A percentile compares a stretch with the other conserved stretches of the same genome.
phyloP scores from a whole-genome alignment of 2,113 vertebrate species.

The Paramormyrops kingsleyae region DNA sequence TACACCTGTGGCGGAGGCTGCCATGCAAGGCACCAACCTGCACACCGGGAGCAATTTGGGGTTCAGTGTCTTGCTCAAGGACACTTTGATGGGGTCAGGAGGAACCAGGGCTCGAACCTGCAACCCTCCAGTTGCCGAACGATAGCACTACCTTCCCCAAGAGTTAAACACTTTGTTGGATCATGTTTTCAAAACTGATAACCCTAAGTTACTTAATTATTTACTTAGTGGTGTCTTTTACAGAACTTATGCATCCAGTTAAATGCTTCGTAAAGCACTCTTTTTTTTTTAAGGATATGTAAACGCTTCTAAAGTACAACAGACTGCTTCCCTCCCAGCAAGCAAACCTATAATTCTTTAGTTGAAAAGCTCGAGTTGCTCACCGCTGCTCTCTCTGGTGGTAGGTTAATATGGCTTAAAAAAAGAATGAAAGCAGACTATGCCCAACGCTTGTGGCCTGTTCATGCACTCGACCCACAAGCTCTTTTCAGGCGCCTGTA shows the following conservation, averaged over 20 bases:
- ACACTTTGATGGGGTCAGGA: no score
- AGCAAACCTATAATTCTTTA: neutral
- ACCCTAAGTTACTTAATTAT: constrained; percentile 1
- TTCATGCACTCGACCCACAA: neutral
- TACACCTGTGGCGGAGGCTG: no score
- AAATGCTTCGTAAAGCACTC: neutral
- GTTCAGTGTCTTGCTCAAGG: no score
- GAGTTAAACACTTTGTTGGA: neutral
- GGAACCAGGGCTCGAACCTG: no score
- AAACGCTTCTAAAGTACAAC: neutral
- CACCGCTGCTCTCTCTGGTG: neutral
- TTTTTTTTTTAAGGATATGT: neutral
- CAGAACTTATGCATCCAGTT: neutral
- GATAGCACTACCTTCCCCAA: neutral
- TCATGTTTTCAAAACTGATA: neutral
- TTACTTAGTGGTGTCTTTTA: neutral
- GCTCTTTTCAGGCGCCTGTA: neutral
- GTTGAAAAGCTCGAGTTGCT: neutral
- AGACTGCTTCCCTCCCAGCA: neutral
- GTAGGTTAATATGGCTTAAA: neutral
- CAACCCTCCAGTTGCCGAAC: no score
- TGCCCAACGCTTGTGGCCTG: neutral
- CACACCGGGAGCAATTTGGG: no score
- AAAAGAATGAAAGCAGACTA: neutral
- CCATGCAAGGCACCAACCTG: no score